A percentile compares a stretch with the other conserved stretches of the same genome.
phyloP scores from a whole-genome alignment of 2,113 vertebrate genomes.

The Gallinago undulata region DNA sequence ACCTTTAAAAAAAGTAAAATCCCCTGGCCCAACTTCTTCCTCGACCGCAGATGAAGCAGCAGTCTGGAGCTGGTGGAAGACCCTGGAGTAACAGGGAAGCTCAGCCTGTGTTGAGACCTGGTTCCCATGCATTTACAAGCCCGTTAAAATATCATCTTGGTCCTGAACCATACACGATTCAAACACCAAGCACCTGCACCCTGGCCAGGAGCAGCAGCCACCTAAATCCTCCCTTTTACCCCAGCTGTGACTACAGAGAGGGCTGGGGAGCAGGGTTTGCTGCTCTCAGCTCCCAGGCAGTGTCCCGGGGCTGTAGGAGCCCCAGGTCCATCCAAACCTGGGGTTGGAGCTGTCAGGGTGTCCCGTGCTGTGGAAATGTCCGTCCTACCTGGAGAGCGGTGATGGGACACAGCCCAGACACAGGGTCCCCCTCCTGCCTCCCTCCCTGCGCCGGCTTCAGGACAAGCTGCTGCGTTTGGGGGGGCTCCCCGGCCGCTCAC shows the following conservation, averaged over 20 bases:
- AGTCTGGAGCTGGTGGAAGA: background rate
- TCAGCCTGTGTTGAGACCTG: background rate
- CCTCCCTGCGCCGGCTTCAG: background rate
- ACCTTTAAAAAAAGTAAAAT: background rate
- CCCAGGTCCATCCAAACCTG: background rate
- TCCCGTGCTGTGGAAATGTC: background rate
- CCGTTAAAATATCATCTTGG: background rate
- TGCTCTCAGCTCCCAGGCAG: background rate
- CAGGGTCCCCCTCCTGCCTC: background rate
- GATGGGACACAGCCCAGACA: background rate
- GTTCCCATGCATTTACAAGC: background rate
- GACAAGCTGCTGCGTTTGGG: rapidly evolving
- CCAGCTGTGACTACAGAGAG: background rate
- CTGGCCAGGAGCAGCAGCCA: background rate
- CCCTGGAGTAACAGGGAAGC: background rate
- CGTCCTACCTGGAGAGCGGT: background rate
- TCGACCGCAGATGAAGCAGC: background rate
- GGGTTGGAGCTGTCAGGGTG: background rate
- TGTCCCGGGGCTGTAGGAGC: background rate
- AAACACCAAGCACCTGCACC: background rate
- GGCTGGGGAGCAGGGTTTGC: background rate
- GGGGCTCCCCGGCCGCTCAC: background rate
- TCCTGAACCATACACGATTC: background rate
- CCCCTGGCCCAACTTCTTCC: background rate
- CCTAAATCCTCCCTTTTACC: background rate